Conservation (phyloP, 2,797 vertebrate genomes). For the Gymnocypris eckloni region DNA sequence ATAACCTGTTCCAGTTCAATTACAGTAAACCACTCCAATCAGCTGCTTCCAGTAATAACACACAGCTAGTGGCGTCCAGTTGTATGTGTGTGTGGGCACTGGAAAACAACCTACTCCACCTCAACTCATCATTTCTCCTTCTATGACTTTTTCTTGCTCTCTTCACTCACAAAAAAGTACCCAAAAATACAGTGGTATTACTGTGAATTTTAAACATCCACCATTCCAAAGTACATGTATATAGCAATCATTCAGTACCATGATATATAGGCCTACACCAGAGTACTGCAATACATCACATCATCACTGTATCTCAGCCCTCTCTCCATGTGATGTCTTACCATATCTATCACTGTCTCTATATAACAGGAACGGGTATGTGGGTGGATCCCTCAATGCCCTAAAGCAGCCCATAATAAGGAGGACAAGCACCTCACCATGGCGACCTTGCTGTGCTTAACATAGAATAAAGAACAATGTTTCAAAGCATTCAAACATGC, state of each 20-base stretch:
- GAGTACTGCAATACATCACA: neutral
- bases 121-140: neutral
- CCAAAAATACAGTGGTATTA: neutral
- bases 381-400: conserved; percentile 18
- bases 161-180: neutral
- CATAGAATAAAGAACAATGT: neutral
- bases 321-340: neutral
- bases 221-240: neutral
- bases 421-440: neutral
- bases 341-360: neutral
- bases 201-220: neutral
- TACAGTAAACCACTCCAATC: conserved; percentile 55
- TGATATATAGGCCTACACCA: neutral
- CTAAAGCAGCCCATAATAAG: conserved; percentile 37
- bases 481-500: neutral
- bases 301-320: neutral
- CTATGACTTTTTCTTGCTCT: neutral
- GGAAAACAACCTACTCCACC: neutral
- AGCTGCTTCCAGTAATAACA: conserved; percentile 31
- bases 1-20: conserved; percentile 56
- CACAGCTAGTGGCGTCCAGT: conserved; percentile 9
- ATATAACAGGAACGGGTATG: neutral
- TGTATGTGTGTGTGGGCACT: conserved; percentile 14
- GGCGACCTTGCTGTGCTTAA: conserved; percentile 1
- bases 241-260: neutral